Percentiles rank a stretch among this genome's conserved stretches.
phyloP scores from a whole-genome alignment of 2,797 vertebrate species.

The Brachyrhaphis roseni region DNA sequence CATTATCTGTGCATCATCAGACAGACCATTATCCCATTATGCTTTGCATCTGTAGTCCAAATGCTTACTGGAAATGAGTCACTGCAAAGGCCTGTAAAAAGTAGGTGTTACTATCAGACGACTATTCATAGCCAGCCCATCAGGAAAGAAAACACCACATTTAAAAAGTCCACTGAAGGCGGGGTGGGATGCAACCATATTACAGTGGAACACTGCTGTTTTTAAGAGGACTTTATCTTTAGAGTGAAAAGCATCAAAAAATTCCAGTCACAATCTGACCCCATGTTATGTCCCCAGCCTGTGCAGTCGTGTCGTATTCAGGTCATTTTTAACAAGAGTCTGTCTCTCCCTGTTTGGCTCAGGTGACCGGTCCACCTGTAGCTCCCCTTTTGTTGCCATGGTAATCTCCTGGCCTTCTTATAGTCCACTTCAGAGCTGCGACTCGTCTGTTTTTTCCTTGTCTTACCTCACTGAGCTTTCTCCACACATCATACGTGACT shows the following conservation, averaged over 20 bases:
- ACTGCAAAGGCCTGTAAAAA: slow-evolving; percentile 69
- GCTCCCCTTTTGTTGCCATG: slow-evolving; percentile 76
- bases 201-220: slow-evolving; percentile 28
- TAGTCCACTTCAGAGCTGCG: slow-evolving; percentile 47
- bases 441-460: slow-evolving; percentile 32
- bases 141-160: slow-evolving; percentile 68
- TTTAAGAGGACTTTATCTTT: slow-evolving; percentile 42
- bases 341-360: slow-evolving; percentile 76
- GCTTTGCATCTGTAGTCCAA: slow-evolving; percentile 78
- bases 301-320: slow-evolving; percentile 75
- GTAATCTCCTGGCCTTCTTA: slow-evolving; percentile 70
- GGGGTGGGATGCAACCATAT: slow-evolving; percentile 38
- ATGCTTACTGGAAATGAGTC: slow-evolving; percentile 79
- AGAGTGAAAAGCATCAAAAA: slow-evolving; percentile 63
- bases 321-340: slow-evolving; percentile 81
- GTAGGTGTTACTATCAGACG: slow-evolving; percentile 75
- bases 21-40: slow-evolving; percentile 80
- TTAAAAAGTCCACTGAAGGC: slow-evolving; percentile 65
- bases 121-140: slow-evolving; percentile 74
- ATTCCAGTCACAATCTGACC: slow-evolving; percentile 74
- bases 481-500: slow-evolving; percentile 36
- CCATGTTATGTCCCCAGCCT: slow-evolving; percentile 71
- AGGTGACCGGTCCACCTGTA: slow-evolving; percentile 78
- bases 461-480: slow-evolving; percentile 35
- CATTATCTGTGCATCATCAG: slow-evolving; percentile 80